A percentile compares a stretch with the other conserved stretches of the same genome.
Evolutionary conservation across 2,888 invertebrate genomes (phyloP).

Genomic region (Acanthococcus lagerstroemiae): DNA sequence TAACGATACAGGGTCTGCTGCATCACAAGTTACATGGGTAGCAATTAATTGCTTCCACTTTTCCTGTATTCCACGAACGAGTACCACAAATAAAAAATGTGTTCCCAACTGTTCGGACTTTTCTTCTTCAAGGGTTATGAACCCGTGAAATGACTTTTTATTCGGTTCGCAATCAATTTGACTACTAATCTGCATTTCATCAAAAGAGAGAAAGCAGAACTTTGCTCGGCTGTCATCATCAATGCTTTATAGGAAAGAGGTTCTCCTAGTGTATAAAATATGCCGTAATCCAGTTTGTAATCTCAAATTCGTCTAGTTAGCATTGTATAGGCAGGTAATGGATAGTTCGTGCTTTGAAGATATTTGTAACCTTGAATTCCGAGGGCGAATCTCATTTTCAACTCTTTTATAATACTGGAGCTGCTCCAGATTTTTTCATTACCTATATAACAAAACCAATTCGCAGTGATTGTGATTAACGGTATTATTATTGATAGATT

Average conservation of each 20-base stretch:
- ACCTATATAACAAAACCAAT: too few species aligned
- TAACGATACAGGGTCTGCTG: too few species aligned
- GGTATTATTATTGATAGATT: too few species aligned
- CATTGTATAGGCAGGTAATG: constrained; percentile 6
- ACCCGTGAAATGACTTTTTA: not conserved
- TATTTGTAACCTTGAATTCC: constrained; percentile 6
- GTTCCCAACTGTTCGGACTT: not conserved
- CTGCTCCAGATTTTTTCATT: too few species aligned
- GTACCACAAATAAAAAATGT: not conserved
- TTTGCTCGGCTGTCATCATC: not conserved
- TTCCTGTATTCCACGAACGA: not conserved
- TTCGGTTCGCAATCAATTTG: not conserved
- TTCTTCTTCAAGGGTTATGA: not conserved
- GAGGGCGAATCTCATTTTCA: constrained; percentile 6
- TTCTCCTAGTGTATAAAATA: not conserved
- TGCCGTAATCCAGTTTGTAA: not conserved
- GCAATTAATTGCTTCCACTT: not conserved
- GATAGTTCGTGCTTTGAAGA: not conserved
- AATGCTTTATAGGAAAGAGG: not conserved
- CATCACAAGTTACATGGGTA: not conserved
- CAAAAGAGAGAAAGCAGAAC: constrained; percentile 1
- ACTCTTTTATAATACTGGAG: not conserved
- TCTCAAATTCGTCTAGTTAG: not conserved
- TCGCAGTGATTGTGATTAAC: too few species aligned
- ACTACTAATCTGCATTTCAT: not conserved